Base-by-base conservation (phyloP, 2,888 invertebrate genomes). In the Thereva unica region DNA sequence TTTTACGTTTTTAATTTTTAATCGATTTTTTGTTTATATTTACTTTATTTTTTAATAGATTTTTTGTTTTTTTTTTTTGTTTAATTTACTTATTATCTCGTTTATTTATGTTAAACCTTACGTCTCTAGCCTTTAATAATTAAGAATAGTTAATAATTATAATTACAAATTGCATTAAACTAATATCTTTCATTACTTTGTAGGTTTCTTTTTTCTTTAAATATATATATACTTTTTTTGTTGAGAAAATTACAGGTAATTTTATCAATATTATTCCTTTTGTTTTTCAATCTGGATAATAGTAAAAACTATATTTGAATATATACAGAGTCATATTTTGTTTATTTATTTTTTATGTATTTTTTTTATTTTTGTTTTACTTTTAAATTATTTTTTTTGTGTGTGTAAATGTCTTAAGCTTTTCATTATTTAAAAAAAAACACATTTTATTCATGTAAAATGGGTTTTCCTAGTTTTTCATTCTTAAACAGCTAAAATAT, bases 121-220 rank as follows among this genome's bases (percentile, higher is more conserved):
- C 9, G 12, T 41, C 53, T 53, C 23, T 23, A 23, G 23, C 23
- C 23, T 23, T 23, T 23, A 23, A 23, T 64, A 61, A 38, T 61
- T 61, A 38, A 53, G 37, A 10, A 53, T 38, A n/a, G 7, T 53
- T 38, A 53, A 44, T 34, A 59, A 4, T 45, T 35, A 52, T 64
- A 64, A 64, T 64, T 64, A 64, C 64, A 64, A 64, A 64, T 64
- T 64, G 53, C 53, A 65, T 55, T 65, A 65, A 44, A 47, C 47
- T 65, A 56, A 65, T 54, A 56, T 56, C 56, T 65, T 65, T 55
- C 56, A 56, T 47, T 38, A 38, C 35, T 40, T 40, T 64, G n/a
- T 50, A 37, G 41, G n/a, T 63, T 41, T 10, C 38, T 56, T 56
- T 42, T 38, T 54, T 23, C 42, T 45, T 56, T 41, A 56, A 56